A percentile compares a stretch with the other conserved stretches of the same genome.
These are phyloP conservation scores for Marcusenius ussheri DNA, from an alignment of 2,113 vertebrate species.

Conservation along the genomic window DNA sequence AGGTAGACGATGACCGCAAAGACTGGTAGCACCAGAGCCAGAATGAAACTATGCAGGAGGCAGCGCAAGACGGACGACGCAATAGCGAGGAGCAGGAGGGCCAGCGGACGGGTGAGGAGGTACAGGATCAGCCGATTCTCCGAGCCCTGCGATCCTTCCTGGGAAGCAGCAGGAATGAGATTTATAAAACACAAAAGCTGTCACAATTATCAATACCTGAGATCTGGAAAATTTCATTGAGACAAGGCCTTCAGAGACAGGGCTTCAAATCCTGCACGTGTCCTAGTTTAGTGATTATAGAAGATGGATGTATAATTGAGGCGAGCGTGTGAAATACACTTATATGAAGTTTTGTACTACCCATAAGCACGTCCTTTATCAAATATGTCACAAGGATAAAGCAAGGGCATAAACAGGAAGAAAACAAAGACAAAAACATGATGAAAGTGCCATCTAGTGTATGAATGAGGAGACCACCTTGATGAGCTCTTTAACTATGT, in stretches of 20 bases:
- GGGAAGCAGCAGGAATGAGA: constrained; percentile 15
- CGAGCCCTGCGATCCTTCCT: constrained; percentile 74
- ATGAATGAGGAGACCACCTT: constrained; percentile 47
- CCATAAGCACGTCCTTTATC: not conserved
- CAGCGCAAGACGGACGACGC: constrained; percentile 71
- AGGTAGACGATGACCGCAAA: constrained; percentile 68
- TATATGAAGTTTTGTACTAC: not conserved
- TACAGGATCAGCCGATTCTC: constrained; percentile 79
- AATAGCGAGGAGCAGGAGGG: constrained; percentile 66
- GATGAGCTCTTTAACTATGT: constrained; percentile 61
- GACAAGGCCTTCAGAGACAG: not conserved
- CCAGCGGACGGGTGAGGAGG: constrained; percentile 69
- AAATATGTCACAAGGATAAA: not conserved
- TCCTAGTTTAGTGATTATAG: not conserved
- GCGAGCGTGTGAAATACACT: not conserved
- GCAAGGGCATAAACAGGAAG: not conserved
- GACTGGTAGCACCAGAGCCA: constrained; percentile 72
- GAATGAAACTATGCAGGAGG: constrained; percentile 71
- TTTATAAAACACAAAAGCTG: not conserved
- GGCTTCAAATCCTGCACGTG: not conserved
- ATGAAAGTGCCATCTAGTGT: not conserved
- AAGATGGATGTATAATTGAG: not conserved
- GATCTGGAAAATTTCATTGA: not conserved
- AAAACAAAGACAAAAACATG: not conserved
- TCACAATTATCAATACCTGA: not conserved